Conservation (phyloP, 2,113 vertebrate genomes). For the Entelurus aequoreus region DNA sequence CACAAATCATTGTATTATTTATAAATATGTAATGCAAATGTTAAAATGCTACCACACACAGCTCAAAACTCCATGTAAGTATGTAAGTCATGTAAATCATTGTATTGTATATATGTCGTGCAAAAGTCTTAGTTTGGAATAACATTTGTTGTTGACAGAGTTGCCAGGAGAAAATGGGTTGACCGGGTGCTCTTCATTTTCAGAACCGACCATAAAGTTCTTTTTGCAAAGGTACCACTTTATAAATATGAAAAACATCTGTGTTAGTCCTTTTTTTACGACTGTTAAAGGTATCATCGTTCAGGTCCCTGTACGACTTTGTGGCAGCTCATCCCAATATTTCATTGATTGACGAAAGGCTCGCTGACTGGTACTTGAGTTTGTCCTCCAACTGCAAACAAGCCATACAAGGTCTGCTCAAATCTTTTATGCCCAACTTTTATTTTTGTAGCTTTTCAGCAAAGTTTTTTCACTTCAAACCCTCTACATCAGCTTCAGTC, state of each 20-base stretch:
- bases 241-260: neutral
- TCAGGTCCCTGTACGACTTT: constrained; percentile 57
- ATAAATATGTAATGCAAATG: too few relatives aligned
- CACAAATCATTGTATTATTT: too few relatives aligned
- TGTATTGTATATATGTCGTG: too few relatives aligned
- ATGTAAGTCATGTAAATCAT: too few relatives aligned
- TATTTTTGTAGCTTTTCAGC: neutral
- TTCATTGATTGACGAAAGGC: constrained; percentile 38
- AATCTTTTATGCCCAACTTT: neutral
- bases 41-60: too few relatives aligned
- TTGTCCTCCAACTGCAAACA: constrained; percentile 44
- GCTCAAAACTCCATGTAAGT: too few relatives aligned
- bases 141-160: neutral
- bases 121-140: neutral
- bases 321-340: constrained; percentile 28
- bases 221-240: constrained; percentile 47
- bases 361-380: constrained; percentile 56
- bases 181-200: neutral
- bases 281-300: neutral
- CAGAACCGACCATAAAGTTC: constrained; percentile 20
- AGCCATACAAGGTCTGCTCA: constrained; percentile 52
- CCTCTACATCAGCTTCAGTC: too few relatives aligned
- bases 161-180: neutral
- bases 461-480: neutral
- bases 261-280: too few relatives aligned